A percentile compares a stretch with the other conserved stretches of the same genome.
These are phyloP conservation scores for Fissipunctia ypsillon DNA, from an alignment of 2,888 invertebrate species.

Conservation along the genomic window DNA sequence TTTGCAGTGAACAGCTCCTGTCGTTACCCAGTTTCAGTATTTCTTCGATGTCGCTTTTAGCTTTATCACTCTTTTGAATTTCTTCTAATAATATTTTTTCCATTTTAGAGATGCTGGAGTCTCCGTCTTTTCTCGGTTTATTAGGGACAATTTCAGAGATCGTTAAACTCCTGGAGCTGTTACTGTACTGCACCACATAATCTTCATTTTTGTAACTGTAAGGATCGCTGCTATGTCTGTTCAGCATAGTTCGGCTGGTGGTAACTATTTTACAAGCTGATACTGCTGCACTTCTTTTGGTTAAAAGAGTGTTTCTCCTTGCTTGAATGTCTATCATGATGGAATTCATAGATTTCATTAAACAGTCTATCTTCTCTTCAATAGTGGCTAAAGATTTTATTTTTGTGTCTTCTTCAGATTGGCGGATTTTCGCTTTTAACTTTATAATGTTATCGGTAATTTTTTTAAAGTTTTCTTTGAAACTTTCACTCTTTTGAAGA, in stretches of 20 bases:
- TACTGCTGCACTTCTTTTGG: constrained; percentile 51
- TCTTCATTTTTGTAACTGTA: constrained; percentile 57
- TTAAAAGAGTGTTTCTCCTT: constrained; percentile 44
- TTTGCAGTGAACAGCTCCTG: constrained; percentile 69
- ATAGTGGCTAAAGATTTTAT: constrained; percentile 71
- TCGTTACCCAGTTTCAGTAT: constrained; percentile 66
- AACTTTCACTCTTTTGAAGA: constrained; percentile 36
- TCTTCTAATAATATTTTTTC: constrained; percentile 73
- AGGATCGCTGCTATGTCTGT: constrained; percentile 62
- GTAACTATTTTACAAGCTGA: constrained; percentile 54
- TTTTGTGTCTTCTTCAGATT: constrained; percentile 56
- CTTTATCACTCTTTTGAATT: constrained; percentile 73
- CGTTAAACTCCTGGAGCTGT: constrained; percentile 55
- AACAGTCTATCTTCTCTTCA: constrained; percentile 77
- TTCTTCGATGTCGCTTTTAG: constrained; percentile 74
- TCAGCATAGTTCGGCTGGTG: constrained; percentile 40
- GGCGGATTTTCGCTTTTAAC: constrained; percentile 65
- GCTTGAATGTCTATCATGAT: constrained; percentile 75
- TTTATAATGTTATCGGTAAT: constrained; percentile 64
- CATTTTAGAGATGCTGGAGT: constrained; percentile 56
- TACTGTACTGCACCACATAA: constrained; percentile 58
- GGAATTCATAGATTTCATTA: constrained; percentile 77
- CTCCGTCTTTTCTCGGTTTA: constrained; percentile 25
- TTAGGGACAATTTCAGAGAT: constrained; percentile 45
- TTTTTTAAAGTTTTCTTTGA: constrained; percentile 63